Conservation (phyloP, 2,797 vertebrate genomes). For the Sebastes iracundus region DNA sequence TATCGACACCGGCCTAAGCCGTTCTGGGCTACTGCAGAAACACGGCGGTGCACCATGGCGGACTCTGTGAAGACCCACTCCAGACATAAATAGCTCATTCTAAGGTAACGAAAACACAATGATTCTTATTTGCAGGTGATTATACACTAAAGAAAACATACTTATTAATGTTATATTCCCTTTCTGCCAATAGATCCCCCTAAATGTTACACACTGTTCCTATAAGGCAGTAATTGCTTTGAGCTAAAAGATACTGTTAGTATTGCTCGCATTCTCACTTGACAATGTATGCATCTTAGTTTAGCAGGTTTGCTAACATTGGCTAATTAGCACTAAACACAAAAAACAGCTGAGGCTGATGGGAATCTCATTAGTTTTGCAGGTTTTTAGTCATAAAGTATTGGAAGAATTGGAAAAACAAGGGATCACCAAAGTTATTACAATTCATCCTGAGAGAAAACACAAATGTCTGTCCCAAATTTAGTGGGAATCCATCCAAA, state of each 20-base stretch:
- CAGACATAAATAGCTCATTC: neutral
- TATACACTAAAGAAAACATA: neutral
- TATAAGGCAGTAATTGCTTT: neutral
- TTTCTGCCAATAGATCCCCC: neutral
- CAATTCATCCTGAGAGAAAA: neutral
- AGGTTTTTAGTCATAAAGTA: neutral
- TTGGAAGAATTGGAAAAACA: neutral
- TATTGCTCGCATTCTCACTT: neutral
- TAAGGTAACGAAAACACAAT: neutral
- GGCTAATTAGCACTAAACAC: neutral
- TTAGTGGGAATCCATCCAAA: neutral
- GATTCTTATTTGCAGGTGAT: neutral
- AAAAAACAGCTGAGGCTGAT: neutral
- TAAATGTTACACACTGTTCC: neutral
- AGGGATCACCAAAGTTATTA: neutral
- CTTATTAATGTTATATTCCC: neutral
- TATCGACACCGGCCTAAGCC: neutral
- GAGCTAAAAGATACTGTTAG: neutral
- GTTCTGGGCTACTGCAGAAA: neutral
- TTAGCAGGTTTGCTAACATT: neutral
- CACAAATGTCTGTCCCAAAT: neutral
- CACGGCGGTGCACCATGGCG: neutral
- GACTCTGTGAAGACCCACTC: neutral
- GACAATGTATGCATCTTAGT: neutral
- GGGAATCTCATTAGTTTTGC: neutral